Evolutionary conservation across 1,140 invertebrate species (phyloP).

Genomic region (Apolygus lucorum): DNA sequence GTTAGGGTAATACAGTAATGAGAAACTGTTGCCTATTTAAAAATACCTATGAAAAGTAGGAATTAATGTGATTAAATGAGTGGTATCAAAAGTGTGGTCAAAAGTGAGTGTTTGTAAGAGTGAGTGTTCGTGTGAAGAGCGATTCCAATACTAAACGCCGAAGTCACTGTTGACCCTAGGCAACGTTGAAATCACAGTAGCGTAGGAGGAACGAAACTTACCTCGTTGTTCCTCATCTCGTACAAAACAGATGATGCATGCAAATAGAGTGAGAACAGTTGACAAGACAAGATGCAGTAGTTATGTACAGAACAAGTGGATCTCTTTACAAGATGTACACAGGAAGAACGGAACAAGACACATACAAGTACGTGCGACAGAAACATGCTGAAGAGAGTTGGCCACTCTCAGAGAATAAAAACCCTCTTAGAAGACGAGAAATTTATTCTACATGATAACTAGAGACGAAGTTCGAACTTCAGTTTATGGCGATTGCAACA

Average conservation of each 20-base stretch:
- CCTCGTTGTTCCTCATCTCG: slow-evolving; percentile 26
- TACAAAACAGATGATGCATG: slow-evolving; percentile 13
- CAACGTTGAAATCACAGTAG: slow-evolving; percentile 18
- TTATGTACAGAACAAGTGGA: slow-evolving; percentile 27
- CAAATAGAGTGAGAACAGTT: slow-evolving; percentile 22
- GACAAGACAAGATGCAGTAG: slow-evolving; percentile 27
- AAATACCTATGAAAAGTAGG: background rate
- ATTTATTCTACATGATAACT: background rate
- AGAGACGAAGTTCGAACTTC: too few relatives aligned
- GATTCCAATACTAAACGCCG: background rate
- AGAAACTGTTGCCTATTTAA: background rate
- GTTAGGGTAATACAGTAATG: background rate
- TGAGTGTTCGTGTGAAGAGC: background rate
- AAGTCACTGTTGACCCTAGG: slow-evolving; percentile 12
- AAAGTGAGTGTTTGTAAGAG: too few relatives aligned
- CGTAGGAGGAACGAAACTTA: slow-evolving; percentile 26
- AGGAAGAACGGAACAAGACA: background rate
- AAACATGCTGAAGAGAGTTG: slow-evolving; percentile 18
- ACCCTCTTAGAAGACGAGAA: background rate
- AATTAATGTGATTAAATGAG: background rate
- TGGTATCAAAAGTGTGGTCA: background rate
- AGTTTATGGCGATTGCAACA: background rate
- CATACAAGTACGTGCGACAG: slow-evolving; percentile 25
- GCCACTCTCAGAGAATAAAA: background rate
- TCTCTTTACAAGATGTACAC: slow-evolving; percentile 14